Conservation (phyloP, 2,797 vertebrate species). For the Amblyraja radiata region DNA sequence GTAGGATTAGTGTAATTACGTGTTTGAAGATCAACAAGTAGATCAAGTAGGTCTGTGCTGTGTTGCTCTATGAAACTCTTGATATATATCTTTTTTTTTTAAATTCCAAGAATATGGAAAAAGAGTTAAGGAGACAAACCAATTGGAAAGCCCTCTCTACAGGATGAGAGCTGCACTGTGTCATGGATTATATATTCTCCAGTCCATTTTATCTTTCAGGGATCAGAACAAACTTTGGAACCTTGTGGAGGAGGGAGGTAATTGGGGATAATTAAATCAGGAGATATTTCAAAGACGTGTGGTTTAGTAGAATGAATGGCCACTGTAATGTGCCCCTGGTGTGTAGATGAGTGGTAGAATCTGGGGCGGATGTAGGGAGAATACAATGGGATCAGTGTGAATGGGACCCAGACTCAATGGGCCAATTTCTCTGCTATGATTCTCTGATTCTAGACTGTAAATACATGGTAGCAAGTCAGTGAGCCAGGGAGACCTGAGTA, state of each 20-base stretch:
- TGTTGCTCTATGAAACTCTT: too few species aligned
- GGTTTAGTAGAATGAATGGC: too few species aligned
- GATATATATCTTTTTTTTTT: too few species aligned
- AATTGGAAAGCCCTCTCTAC: neutral
- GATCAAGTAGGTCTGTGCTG: too few species aligned
- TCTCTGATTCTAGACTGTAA: neutral
- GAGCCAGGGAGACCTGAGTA: neutral
- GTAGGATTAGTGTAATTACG: too few species aligned
- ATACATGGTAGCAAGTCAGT: neutral
- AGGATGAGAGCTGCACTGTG: neutral
- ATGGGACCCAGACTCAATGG: too few species aligned
- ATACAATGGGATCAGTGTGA: too few species aligned
- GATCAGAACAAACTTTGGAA: neutral
- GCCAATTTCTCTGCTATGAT: neutral
- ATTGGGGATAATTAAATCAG: neutral
- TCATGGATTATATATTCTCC: neutral
- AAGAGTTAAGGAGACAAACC: neutral
- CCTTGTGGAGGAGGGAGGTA: neutral
- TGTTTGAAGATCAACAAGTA: too few species aligned
- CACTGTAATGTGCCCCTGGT: too few species aligned
- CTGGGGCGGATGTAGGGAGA: too few species aligned
- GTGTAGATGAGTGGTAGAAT: too few species aligned
- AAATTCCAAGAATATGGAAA: neutral
- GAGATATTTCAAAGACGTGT: neutral
- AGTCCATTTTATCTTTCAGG: neutral